Base-by-base conservation (phyloP, 2,888 invertebrate species). In the Auanema sp. region DNA sequence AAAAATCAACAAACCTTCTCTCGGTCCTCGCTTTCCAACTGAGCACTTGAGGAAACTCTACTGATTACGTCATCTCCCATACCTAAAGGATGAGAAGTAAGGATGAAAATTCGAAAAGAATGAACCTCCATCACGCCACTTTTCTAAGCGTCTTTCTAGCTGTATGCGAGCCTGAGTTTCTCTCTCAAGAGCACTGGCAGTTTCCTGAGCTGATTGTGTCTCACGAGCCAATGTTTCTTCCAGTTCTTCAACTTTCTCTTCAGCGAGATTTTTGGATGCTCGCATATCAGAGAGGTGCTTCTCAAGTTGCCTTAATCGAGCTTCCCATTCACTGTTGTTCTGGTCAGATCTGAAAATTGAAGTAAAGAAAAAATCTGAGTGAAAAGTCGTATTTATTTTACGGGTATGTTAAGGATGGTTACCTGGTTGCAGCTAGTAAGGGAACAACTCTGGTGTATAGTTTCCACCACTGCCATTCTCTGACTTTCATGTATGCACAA, bases 401-500 rank as follows among this genome's bases (percentile, higher is more conserved):
- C 51, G 51, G 51, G n/a, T n/a, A n/a, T n/a, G n/a, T n/a, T n/a
- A n/a, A n/a, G n/a, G n/a, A n/a, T n/a, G n/a, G n/a, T n/a, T n/a
- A 92, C 92, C 89, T 64, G 4, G 64, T 55, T 0, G 66, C 71
- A 4, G 71, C 57, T 18, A 96, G 88, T 72, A 96, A 87, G 24
- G 95, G 95, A 58, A 92, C 90, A 55, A 96, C 92, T 77, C 92
- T 90, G 65, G 93, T 91, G 85, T 94, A 89, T 71, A 96, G 88
- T 71, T 92, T 88, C 96, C 96, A 96, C 96, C 96, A 96, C 11
- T 92, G 91, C 96, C 96, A 96, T 44, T 68, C 71, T 18, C 75
- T 56, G 12, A 77, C 59, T 41, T 71, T 71, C 77, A 81, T 76
- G 66, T 66, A 75, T 40, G 63, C 49, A 0, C 23, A 40, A 8